phyloP scores from a whole-genome alignment of 1,140 invertebrate genomes.

The Rhizoglyphus robini region DNA sequence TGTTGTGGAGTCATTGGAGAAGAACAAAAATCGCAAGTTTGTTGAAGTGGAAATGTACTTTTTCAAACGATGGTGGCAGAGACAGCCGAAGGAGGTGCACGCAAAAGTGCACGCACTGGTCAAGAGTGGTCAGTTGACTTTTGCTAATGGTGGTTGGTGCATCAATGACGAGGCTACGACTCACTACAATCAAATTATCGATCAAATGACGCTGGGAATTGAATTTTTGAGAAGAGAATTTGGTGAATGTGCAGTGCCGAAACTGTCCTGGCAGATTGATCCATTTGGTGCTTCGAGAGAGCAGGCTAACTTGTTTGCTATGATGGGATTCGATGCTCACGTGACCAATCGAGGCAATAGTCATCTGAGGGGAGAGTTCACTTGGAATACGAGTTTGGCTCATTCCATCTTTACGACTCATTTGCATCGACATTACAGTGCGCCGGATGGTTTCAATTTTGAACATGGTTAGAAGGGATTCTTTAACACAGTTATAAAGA shows the following conservation, averaged over 20 bases:
- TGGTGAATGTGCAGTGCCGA: slow-evolving; percentile 43
- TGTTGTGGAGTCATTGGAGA: slow-evolving; percentile 58
- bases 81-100: slow-evolving; percentile 48
- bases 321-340: slow-evolving; percentile 31
- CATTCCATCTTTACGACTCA: slow-evolving; percentile 13
- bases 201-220: slow-evolving; percentile 61
- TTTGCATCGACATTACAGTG: slow-evolving; percentile 10
- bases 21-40: slow-evolving; percentile 48
- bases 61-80: slow-evolving; percentile 79
- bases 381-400: neutral
- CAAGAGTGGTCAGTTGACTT: slow-evolving; percentile 59
- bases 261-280: slow-evolving; percentile 50
- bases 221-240: slow-evolving; percentile 43
- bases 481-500: too few relatives aligned
- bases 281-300: slow-evolving; percentile 49
- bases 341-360: neutral
- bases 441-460: slow-evolving; percentile 18
- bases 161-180: slow-evolving; percentile 88
- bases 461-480: slow-evolving; percentile 8
- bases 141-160: slow-evolving; percentile 68
- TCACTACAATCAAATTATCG: slow-evolving; percentile 82
- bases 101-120: slow-evolving; percentile 34
- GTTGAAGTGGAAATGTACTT: slow-evolving; percentile 63
- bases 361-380: slow-evolving; percentile 2
- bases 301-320: slow-evolving; percentile 41